A percentile compares a stretch with the other conserved stretches of the same genome.
phyloP scores from a whole-genome alignment of 2,113 vertebrate species.

The Anarrhichthys ocellatus region DNA sequence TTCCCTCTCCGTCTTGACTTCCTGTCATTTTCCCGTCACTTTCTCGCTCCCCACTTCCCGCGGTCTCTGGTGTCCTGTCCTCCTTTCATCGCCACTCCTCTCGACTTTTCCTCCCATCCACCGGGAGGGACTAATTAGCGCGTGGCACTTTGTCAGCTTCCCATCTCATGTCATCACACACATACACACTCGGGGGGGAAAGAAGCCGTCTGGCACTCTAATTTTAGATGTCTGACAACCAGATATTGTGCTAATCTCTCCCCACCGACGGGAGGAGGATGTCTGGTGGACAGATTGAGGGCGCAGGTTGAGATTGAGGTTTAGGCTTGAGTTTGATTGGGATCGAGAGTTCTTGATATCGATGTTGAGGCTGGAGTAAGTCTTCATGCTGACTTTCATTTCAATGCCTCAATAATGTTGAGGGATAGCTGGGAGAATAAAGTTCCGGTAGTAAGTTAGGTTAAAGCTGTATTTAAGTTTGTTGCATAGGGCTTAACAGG shows the following conservation, averaged over 20 bases:
- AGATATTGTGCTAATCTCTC: slow-evolving; percentile 60
- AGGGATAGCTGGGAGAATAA: neutral
- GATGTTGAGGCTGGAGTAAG: neutral
- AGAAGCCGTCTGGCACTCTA: slow-evolving; percentile 69
- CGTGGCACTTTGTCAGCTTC: slow-evolving; percentile 69
- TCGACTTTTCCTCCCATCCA: slow-evolving; percentile 49
- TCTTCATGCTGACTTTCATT: neutral
- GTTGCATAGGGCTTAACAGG: neutral
- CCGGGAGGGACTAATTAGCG: slow-evolving; percentile 74
- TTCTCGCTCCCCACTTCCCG: slow-evolving; percentile 36
- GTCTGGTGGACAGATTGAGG: slow-evolving; percentile 48
- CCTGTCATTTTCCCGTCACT: slow-evolving; percentile 49
- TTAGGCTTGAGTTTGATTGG: neutral
- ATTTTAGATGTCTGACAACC: slow-evolving; percentile 70
- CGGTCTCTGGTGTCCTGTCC: slow-evolving; percentile 71
- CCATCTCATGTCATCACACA: slow-evolving; percentile 63
- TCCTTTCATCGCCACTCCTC: slow-evolving; percentile 63
- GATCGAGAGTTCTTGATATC: neutral
- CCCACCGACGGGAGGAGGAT: slow-evolving; percentile 45
- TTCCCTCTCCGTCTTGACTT: slow-evolving; percentile 41
- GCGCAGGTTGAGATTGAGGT: slow-evolving; percentile 33
- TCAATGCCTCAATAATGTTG: neutral
- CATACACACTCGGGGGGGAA: slow-evolving; percentile 59
- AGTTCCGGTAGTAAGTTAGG: neutral
- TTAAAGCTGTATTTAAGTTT: neutral